Evolutionary conservation across 2,113 vertebrate species (phyloP).

Genomic region (Meriones unguiculatus): DNA sequence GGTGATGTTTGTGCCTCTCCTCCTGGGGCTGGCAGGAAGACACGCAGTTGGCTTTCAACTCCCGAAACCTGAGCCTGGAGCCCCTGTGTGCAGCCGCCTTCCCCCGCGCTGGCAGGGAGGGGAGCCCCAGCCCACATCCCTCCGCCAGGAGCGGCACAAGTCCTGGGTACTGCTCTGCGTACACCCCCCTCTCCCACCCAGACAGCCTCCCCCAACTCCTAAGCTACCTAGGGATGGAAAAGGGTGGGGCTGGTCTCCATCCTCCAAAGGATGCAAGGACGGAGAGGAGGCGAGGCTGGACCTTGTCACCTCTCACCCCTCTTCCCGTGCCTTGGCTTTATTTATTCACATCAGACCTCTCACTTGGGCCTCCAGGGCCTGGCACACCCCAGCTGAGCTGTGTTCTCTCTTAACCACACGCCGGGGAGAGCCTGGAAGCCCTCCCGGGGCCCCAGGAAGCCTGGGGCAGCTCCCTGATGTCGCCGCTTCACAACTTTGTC

Average conservation of each 20-base stretch:
- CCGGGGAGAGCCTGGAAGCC: neutral
- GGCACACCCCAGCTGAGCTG: slow-evolving; percentile 40
- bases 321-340: slow-evolving; percentile 19
- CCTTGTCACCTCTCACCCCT: neutral
- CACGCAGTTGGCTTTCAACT: slow-evolving; percentile 60
- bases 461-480: slow-evolving; percentile 68
- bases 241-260: neutral
- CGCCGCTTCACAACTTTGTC: slow-evolving; percentile 72
- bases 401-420: slow-evolving; percentile 33
- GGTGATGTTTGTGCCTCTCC: slow-evolving; percentile 74
- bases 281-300: neutral
- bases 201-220: neutral
- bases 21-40: slow-evolving; percentile 70
- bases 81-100: neutral
- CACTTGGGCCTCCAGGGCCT: slow-evolving; percentile 32
- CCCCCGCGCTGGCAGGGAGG: neutral
- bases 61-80: slow-evolving; percentile 60
- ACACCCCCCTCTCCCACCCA: neutral
- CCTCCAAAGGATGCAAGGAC: neutral
- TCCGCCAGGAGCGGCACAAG: neutral
- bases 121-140: neutral
- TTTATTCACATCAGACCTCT: slow-evolving; percentile 39
- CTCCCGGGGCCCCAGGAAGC: slow-evolving; percentile 3
- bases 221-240: neutral
- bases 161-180: neutral